Base-by-base conservation (phyloP, 2,797 vertebrate genomes). In the Poeciliopsis gracilis region DNA sequence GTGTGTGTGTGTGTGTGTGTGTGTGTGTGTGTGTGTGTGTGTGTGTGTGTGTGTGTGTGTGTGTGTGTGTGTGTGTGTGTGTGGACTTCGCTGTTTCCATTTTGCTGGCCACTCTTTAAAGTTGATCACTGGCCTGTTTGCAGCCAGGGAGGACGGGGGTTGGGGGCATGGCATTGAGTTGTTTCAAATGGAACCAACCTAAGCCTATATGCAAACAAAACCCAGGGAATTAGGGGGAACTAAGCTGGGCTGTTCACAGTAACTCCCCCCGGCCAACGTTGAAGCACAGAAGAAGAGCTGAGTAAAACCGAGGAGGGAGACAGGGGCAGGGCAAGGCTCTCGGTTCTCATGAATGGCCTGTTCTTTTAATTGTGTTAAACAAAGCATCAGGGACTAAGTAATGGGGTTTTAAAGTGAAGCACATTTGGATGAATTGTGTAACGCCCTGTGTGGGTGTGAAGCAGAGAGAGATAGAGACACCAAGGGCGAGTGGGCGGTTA, bases 191-290 rank as follows among this genome's bases (percentile, higher is more conserved):
- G 86, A 87, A 90, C 86, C 87, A 89, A 92, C 90, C 91, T 93
- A 95, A 95, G 94, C 93, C 90, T 88, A 93, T 95, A 94, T 92
- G 86, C 94, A 95, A 95, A 96, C 95, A 95, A 95, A 95, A 94
- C 92, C 93, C 80, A 77, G 81, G 77, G 92, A 95, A 94, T 95
- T 94, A 94, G 88, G 89, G 66, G 84, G 81, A 92, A 89, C 90
- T 92, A 93, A 92, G 87, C 92, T 86, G 90, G 87, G 89, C 90
- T 85, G 93, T 89, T 92, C 89, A 88, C 82, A 82, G 87, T 82
- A 86, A 88, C 91, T 90, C 61, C 89, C 87, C 87, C 85, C 80
- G 72, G 90, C 91, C 91, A 91, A 86, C 38, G 73, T 79, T 75
- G 79, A 89, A 79, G 79, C 77, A 79, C 77, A 83, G 89, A 88